Evolutionary conservation across 2,797 vertebrate genomes (phyloP).

Genomic region (Amniataba percoides): DNA sequence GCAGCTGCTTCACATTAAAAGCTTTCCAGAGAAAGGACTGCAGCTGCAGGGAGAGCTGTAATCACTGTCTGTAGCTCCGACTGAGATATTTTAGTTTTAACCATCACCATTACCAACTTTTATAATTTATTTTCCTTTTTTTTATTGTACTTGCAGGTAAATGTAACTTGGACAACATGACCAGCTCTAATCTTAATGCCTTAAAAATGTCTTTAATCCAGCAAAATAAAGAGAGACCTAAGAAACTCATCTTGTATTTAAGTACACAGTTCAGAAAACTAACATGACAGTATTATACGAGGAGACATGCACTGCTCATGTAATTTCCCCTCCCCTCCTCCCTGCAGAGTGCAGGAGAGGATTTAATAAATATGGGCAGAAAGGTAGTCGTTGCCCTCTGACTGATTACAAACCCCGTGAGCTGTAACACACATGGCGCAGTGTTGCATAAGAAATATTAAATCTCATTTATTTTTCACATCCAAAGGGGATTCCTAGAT

Average conservation of each 20-base stretch:
- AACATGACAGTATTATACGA: not conserved
- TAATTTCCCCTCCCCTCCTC: conserved; percentile 6
- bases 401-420: conserved; percentile 24
- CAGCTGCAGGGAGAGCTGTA: conserved; percentile 3
- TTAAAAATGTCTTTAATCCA: not conserved
- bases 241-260: not conserved
- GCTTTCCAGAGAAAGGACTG: conserved; percentile 4
- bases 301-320: not conserved
- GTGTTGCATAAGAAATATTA: conserved; percentile 52
- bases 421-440: conserved; percentile 38
- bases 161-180: too few relatives aligned
- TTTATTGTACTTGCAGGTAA: too few relatives aligned
- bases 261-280: conserved; percentile 10
- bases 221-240: not conserved
- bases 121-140: too few relatives aligned
- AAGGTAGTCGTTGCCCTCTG: conserved; percentile 29
- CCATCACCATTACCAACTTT: too few relatives aligned
- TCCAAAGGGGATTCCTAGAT: conserved; percentile 19
- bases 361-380: conserved; percentile 33
- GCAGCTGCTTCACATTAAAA: conserved; percentile 28
- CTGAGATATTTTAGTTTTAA: not conserved
- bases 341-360: not conserved
- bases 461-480: conserved; percentile 42
- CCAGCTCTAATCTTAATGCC: too few relatives aligned
- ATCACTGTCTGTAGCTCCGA: not conserved